Evolutionary conservation across 2,888 invertebrate genomes (phyloP), one percentile per base, ranked within the genome.

Genomic region (Hyalella azteca): DNA sequence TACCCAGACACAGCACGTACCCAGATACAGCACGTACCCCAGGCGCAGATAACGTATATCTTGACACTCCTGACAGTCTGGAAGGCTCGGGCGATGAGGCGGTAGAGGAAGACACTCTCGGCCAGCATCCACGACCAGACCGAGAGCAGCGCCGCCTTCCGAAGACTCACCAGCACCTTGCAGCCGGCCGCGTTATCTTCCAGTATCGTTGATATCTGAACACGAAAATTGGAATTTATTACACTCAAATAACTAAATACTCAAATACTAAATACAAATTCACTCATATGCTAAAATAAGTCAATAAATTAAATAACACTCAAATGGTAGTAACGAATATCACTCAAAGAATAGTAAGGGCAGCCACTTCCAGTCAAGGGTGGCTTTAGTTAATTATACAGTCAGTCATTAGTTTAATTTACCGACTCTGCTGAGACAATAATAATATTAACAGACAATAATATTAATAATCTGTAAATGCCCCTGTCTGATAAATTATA

Each of bases 91-190:
- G 91, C 93, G 41, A 93, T 91, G 26, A 91, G 88, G 73, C 92
- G 90, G 86, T 93, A 93, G 3, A 93, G 87, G 86, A 91, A 92
- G 49, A 91, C 88, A 0, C 91, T 92, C 86, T 92, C 92, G 0
- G 91, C 88, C 73, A 93, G 88, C 93, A 93, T 93, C 87, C 92
- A 92, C 3, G 91, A 90, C 86, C 92, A 93, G 66, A 93, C 92
- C 0, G 89, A 88, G 86, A 91, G 91, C 4, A 89, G 90, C 0
- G 91, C 89, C 0, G 90, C 86, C 60, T 90, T 89, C 84, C 91
- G 91, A 0, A 90, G 87, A 73, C 91, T 88, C 0, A 91, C 90
- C 15, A 92, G 87, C 15, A 90, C 82, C 73, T 90, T 89, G 85
- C 92, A 92, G 13, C 88, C 88, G 0, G 89, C 86, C 0, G 89